A percentile compares a stretch with the other conserved stretches of the same genome.
Conservation (phyloP, 2,113 vertebrate genomes). For the Zeus faber region DNA sequence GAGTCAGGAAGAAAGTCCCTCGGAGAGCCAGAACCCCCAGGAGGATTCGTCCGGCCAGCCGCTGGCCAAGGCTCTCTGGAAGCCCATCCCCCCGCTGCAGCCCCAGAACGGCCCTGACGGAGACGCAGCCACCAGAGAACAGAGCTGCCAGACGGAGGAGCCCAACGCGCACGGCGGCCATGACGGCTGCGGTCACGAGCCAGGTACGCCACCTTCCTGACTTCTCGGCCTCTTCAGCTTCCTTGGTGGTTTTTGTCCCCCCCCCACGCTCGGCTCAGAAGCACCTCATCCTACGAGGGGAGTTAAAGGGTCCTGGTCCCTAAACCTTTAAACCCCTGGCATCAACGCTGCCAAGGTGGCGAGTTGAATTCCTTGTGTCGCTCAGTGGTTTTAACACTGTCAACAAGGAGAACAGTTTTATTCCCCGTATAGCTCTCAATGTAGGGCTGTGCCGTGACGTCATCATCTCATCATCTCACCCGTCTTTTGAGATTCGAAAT, state of each 20-base stretch:
- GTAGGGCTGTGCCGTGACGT: too few relatives aligned
- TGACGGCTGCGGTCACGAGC: slow-evolving; percentile 20
- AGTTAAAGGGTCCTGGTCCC: too few relatives aligned
- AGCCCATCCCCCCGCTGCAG: slow-evolving; percentile 65
- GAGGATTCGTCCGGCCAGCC: slow-evolving; percentile 8
- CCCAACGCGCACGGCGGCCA: slow-evolving; percentile 4
- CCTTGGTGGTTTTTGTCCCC: too few relatives aligned
- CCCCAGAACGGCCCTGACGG: slow-evolving; percentile 23
- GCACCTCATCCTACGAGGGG: too few relatives aligned
- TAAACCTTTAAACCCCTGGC: too few relatives aligned
- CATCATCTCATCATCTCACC: too few relatives aligned
- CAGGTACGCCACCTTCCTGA: slow-evolving; percentile 34
- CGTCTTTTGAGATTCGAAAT: too few relatives aligned
- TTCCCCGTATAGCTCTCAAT: too few relatives aligned
- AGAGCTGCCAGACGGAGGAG: slow-evolving; percentile 68
- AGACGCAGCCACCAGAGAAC: slow-evolving; percentile 35
- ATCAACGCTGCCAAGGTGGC: not conserved
- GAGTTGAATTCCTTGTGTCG: not conserved
- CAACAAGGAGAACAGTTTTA: too few relatives aligned
- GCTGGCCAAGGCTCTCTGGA: slow-evolving; percentile 56
- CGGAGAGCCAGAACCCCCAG: slow-evolving; percentile 29
- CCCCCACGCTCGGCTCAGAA: too few relatives aligned
- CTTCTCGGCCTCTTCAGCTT: too few relatives aligned
- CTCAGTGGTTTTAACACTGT: not conserved
- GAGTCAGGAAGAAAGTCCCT: slow-evolving; percentile 17